phyloP scores from a whole-genome alignment of 2,797 vertebrate genomes.

The Vespertilio murinus region DNA sequence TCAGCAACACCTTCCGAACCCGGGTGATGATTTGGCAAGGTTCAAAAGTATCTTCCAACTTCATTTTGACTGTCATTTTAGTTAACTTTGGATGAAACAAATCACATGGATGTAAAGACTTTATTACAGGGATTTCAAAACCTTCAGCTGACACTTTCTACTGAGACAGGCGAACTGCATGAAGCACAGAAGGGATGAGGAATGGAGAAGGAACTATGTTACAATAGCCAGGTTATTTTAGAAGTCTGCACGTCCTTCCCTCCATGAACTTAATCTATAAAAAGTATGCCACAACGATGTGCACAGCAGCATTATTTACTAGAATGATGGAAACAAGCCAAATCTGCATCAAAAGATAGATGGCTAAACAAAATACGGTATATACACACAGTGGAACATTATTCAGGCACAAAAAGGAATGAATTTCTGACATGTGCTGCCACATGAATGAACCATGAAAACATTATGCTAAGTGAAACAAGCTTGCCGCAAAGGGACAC shows the following conservation, averaged over 20 bases:
- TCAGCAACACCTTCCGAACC: not conserved
- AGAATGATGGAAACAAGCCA: not conserved
- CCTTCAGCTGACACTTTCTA: not conserved
- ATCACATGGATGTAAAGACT: not conserved
- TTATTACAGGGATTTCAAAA: slow-evolving; percentile 28
- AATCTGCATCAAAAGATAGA: not conserved
- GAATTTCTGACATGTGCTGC: not conserved
- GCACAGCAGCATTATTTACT: not conserved
- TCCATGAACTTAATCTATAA: slow-evolving; percentile 9
- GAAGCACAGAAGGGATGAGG: not conserved
- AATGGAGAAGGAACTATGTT: not conserved
- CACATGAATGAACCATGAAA: not conserved
- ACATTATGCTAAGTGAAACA: not conserved
- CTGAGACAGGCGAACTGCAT: not conserved
- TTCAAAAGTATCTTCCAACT: slow-evolving; percentile 24
- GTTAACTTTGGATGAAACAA: slow-evolving; percentile 14
- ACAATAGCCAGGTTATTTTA: not conserved
- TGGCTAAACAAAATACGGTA: not conserved
- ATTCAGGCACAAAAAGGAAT: slow-evolving; percentile 37
- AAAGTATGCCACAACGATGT: not conserved
- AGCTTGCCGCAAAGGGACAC: not conserved
- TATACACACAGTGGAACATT: not conserved
- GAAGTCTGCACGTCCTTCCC: not conserved
- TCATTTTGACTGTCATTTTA: not conserved
- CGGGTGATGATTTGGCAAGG: not conserved